phyloP scores from a whole-genome alignment of 2,113 vertebrate species.

The Motacilla alba region DNA sequence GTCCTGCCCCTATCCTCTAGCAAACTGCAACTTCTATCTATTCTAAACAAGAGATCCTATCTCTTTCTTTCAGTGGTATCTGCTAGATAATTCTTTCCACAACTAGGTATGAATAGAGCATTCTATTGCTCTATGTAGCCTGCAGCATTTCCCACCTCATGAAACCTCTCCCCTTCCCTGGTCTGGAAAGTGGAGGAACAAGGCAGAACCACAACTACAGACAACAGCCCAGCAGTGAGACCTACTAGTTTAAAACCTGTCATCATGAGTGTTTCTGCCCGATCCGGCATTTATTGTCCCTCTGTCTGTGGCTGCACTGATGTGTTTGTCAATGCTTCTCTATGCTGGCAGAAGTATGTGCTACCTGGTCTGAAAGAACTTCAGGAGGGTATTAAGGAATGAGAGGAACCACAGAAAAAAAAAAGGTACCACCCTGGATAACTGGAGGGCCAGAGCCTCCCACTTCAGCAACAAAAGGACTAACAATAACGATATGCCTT shows the following conservation, averaged over 20 bases:
- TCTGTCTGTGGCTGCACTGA: not conserved
- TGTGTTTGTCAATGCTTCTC: not conserved
- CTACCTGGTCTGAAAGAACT: not conserved
- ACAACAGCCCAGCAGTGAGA: not conserved
- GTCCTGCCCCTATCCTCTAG: not conserved
- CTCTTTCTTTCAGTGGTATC: not conserved
- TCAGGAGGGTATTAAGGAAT: not conserved
- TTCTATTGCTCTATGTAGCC: not conserved
- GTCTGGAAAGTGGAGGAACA: not conserved
- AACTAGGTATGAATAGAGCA: not conserved
- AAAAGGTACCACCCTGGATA: not conserved
- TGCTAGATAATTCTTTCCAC: not conserved
- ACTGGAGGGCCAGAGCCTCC: not conserved
- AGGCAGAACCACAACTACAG: not conserved
- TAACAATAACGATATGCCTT: not conserved
- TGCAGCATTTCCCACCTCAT: not conserved
- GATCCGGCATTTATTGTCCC: not conserved
- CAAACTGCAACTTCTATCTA: not conserved
- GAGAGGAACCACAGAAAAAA: not conserved
- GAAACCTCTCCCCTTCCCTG: not conserved
- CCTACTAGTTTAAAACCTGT: not conserved
- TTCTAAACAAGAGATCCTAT: not conserved
- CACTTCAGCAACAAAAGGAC: not conserved
- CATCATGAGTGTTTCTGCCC: accelerated
- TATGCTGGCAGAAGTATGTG: not conserved